These are phyloP conservation scores for Acanthosepion pharaonis DNA, from an alignment of 2,888 invertebrate genomes.

Conservation along the genomic window DNA sequence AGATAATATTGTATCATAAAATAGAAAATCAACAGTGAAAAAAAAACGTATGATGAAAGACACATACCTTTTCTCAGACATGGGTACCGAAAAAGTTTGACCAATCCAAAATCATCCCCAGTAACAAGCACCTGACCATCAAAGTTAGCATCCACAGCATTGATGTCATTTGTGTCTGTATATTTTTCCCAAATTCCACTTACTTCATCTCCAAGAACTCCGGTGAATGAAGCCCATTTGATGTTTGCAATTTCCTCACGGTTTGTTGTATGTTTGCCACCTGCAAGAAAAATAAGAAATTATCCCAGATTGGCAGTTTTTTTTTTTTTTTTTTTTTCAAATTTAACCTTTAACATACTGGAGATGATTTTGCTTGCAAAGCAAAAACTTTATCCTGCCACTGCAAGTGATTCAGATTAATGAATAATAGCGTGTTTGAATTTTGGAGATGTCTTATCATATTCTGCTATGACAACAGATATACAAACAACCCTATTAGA, in stretches of 20 bases:
- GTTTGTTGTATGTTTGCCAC: slow-evolving; percentile 72
- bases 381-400: too few relatives aligned
- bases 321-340: background rate
- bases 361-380: too few relatives aligned
- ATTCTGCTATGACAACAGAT: too few relatives aligned
- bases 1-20: too few relatives aligned
- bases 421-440: too few relatives aligned
- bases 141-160: slow-evolving; percentile 73
- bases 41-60: too few relatives aligned
- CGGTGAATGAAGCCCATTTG: slow-evolving; percentile 73
- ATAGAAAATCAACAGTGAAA: too few relatives aligned
- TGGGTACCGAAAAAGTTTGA: slow-evolving; percentile 74
- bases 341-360: too few relatives aligned
- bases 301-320: background rate
- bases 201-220: slow-evolving; percentile 74
- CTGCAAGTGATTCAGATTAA: too few relatives aligned
- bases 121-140: slow-evolving; percentile 70
- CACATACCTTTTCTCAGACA: slow-evolving; percentile 72
- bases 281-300: slow-evolving; percentile 56
- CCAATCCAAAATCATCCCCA: slow-evolving; percentile 75
- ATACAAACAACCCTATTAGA: too few relatives aligned
- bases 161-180: slow-evolving; percentile 74
- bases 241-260: slow-evolving; percentile 71
- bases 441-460: too few relatives aligned
- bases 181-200: slow-evolving; percentile 75